Evolutionary conservation across 2,113 vertebrate genomes (phyloP), one percentile per base, ranked within the genome.

Genomic region (Oceanodroma tethys): DNA sequence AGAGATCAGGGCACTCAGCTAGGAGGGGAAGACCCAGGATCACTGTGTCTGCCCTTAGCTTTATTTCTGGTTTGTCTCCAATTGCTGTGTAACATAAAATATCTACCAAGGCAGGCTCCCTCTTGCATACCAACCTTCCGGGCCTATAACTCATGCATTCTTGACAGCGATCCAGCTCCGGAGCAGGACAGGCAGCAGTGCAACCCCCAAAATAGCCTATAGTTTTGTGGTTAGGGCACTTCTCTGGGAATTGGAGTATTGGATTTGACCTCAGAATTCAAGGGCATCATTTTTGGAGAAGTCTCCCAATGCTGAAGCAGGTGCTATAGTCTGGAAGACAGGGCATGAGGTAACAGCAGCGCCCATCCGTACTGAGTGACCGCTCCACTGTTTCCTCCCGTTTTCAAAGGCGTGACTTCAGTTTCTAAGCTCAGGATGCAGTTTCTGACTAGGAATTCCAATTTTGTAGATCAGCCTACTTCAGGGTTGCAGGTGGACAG

Each of bases 51-150:
- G 53, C 66, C 53, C 48, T 75, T 38, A 91, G 74, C 56, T 90
- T 90, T 91, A 85, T 88, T 91, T 88, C 95, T 94, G 75, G 40
- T 93, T 96, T 91, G 81, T 82, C 91, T 93, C 74, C 84, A 93
- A 66, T 86, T 93, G 93, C 92, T 45, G 56, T 26, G 43, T n/a
- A 90, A 92, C 70, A 79, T 60, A 80, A 93, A 94, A 70, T 90
- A 93, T 73, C 87, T 85, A 93, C 74, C 58, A 93, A 91, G 34
- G 29, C 84, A 95, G 81, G 78, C 66, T 68, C 23, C 36, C 40
- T 86, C 86, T 43, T 60, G 58, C 62, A 76, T 62, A 66, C 17
- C 0, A 1, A 85, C 48, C 58, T 93, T 60, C 74, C 80, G 84
- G 56, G 43, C 70, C 87, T 93, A 13, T 65, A 95, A 90, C 62